Percentiles rank a stretch among this genome's conserved stretches.
These are phyloP conservation scores for Trissolcus brochymenae DNA, from an alignment of 2,888 invertebrate species.

Conservation along the genomic window DNA sequence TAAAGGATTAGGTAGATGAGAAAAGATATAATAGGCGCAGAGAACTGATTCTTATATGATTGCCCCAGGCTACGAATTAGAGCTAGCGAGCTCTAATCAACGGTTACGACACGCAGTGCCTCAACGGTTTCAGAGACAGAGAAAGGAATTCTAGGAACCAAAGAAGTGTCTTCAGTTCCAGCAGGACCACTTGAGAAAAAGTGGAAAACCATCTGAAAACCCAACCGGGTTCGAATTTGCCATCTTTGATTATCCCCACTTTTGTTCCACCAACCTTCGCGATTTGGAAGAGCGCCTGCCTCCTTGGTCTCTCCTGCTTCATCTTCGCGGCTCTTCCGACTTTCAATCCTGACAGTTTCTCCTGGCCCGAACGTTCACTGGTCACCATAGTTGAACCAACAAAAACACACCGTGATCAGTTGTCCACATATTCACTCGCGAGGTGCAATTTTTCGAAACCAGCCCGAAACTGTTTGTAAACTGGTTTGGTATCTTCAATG, in stretches of 20 bases:
- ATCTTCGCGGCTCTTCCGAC: slow-evolving; percentile 54
- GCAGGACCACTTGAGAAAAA: not conserved
- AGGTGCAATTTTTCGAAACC: not conserved
- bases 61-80: not conserved
- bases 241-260: not conserved
- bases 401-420: slow-evolving; percentile 2
- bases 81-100: not conserved
- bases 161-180: not conserved
- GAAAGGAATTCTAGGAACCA: not conserved
- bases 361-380: slow-evolving; percentile 23
- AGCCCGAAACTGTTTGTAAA: not conserved
- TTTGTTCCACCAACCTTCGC: slow-evolving; percentile 80
- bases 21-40: not conserved
- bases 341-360: slow-evolving; percentile 34
- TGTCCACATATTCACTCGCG: slow-evolving; percentile 24
- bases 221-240: not conserved
- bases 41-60: not conserved
- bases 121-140: not conserved
- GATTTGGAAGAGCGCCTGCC: slow-evolving; percentile 83
- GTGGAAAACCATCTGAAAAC: not conserved
- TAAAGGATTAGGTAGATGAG: slow-evolving; percentile 4
- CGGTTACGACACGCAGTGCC: not conserved
- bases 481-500: not conserved
- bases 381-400: slow-evolving; percentile 32
- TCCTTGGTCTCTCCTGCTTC: slow-evolving; percentile 72